Conservation (phyloP, 2,888 invertebrate genomes). For the Nomada ruficornis region DNA sequence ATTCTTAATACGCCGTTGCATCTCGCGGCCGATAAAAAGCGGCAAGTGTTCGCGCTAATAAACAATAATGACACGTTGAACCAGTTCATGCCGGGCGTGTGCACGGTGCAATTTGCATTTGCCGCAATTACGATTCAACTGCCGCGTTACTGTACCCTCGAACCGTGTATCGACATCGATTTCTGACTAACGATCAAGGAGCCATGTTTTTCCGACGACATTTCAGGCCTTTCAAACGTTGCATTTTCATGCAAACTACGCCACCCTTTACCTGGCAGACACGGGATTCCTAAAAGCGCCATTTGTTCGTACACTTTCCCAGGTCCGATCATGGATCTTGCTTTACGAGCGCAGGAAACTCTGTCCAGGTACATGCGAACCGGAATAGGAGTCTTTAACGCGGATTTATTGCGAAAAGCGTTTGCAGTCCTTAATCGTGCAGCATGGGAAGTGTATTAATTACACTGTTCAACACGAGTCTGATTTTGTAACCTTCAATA, state of each 20-base stretch:
- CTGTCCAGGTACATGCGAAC: too few species aligned
- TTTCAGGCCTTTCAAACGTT: conserved; percentile 33
- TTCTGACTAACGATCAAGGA: conserved; percentile 39
- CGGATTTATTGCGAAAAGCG: conserved; percentile 9
- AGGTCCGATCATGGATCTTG: background rate
- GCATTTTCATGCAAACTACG: conserved; percentile 23
- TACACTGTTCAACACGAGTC: too few species aligned
- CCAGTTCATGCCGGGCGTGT: conserved; percentile 45
- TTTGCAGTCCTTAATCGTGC: background rate
- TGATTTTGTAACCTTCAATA: too few species aligned
- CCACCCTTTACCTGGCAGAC: background rate
- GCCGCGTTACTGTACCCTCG: conserved; percentile 2
- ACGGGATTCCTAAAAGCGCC: conserved; percentile 21
- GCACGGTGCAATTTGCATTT: conserved; percentile 54
- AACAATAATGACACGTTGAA: conserved; percentile 61
- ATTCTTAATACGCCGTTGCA: conserved; percentile 49
- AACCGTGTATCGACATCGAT: conserved; percentile 22
- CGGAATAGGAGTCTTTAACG: background rate
- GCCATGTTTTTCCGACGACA: conserved; percentile 25
- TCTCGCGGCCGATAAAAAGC: conserved; percentile 51
- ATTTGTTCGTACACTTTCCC: conserved; percentile 20
- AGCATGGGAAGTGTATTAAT: background rate
- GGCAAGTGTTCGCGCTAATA: conserved; percentile 47
- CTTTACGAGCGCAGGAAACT: background rate
- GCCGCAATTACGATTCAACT: conserved; percentile 52